Base-by-base conservation (phyloP, 2,797 vertebrate genomes). In the Fistularia commersonii region DNA sequence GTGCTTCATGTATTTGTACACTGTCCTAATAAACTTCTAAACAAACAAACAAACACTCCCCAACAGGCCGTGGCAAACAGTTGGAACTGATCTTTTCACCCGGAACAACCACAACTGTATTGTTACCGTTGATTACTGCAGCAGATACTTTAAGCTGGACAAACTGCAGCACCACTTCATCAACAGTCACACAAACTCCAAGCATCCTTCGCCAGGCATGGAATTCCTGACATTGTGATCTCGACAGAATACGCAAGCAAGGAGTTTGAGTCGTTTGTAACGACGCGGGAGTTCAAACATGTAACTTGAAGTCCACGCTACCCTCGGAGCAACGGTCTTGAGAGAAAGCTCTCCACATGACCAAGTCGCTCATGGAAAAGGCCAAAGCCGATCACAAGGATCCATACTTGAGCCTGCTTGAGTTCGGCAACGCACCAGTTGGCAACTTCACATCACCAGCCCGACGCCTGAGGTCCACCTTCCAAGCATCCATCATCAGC, bases 141-240 rank as follows among this genome's bases (percentile, higher is more conserved):
- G n/a, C n/a, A n/a, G n/a, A n/a, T n/a, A n/a, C n/a, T n/a, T n/a
- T n/a, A n/a, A n/a, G n/a, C n/a, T n/a, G n/a, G n/a, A n/a, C n/a
- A n/a, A n/a, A n/a, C n/a, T n/a, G n/a, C n/a, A n/a, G n/a, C n/a
- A n/a, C n/a, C n/a, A n/a, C n/a, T n/a, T n/a, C n/a, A n/a, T n/a
- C 34, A 55, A 47, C 36, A 39, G 51, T 63, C 58, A 12, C 33
- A 51, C 11, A 67, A 67, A 6, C 43, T 64, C 1, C 64, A 71
- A 51, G 54, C 44, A 0, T 3, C 40, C 2, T 66, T 66, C 10
- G 6, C 53, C 4, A 45, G 35, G 15, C 36, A 49, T 10, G 12
- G 31, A 1, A 10, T 40, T 23, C 48, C 41, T 33, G 31, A 57
- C n/a, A 34, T 35, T 13, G 14, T 66, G 1, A 8, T 72, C 3